Evolutionary conservation across 1,140 invertebrate genomes (phyloP), one percentile per base, ranked within the genome.

Genomic region (Tribolium madens): DNA sequence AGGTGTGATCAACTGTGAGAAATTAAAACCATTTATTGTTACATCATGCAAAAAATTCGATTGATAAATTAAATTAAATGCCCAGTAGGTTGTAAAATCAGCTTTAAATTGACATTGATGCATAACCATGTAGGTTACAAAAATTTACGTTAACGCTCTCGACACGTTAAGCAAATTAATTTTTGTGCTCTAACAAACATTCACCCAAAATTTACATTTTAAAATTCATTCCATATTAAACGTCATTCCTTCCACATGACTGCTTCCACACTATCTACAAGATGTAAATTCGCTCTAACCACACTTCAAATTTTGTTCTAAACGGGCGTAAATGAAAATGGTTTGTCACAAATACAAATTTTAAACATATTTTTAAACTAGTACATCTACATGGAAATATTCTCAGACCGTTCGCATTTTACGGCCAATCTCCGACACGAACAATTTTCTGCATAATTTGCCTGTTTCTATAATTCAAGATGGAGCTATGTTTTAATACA

Each of bases 51-150:
- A 64, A 64, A 64, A 64, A 64, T 64, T 64, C 26, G 13, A 64
- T 64, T 64, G 57, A 33, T 64, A 64, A 64, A 64, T 64, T 64
- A 64, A 64, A 64, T 64, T 64, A 64, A 64, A 64, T 64, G 57
- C 57, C 26, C 57, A 33, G 10, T 64, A 33, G 57, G 2, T 64
- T 64, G 57, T 64, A 33, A 64, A 64, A 64, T 26, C 26, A 21
- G 21, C 10, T 18, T 64, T 14, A 64, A 64, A 64, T 64, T 64
- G 57, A 64, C 57, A 33, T 36, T 64, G 57, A 64, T 64, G 57
- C 57, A 64, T 64, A 64, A 64, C 57, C 57, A 26, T 64, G 57
- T 64, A 64, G 57, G 57, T 33, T 57, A 64, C 57, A 64, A 64
- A 64, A 64, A 33, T 64, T 64, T 21, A 26, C 53, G 53, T 26